Evolutionary conservation across 2,888 invertebrate species (phyloP).

Genomic region (Drosophila demipolita): DNA sequence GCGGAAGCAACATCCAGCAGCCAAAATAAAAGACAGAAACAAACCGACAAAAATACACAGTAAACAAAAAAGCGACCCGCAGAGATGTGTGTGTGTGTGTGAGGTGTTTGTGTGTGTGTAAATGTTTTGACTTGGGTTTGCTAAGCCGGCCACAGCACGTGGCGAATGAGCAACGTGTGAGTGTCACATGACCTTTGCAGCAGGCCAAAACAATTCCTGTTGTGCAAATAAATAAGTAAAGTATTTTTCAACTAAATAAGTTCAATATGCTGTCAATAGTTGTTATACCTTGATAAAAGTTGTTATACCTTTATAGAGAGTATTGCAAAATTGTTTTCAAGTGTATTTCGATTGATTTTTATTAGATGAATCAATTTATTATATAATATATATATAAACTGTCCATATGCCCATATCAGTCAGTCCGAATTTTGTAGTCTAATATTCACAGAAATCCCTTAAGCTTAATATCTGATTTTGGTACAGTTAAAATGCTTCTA

Average conservation of each 20-base stretch:
- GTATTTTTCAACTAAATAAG: slow-evolving; percentile 41
- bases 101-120: slow-evolving; percentile 12
- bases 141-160: slow-evolving; percentile 47
- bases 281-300: slow-evolving; percentile 10
- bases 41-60: slow-evolving; percentile 40
- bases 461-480: background rate
- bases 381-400: too few species aligned
- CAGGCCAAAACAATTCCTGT: slow-evolving; percentile 27
- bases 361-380: too few species aligned
- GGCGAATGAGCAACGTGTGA: slow-evolving; percentile 46
- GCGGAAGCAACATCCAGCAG: slow-evolving; percentile 36
- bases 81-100: slow-evolving; percentile 16
- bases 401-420: background rate
- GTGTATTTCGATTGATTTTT: too few species aligned
- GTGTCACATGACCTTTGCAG: slow-evolving; percentile 54
- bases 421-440: background rate
- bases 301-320: background rate
- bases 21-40: slow-evolving; percentile 21
- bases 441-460: background rate
- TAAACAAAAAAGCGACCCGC: slow-evolving; percentile 18
- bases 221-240: slow-evolving; percentile 30
- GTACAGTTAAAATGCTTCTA: background rate
- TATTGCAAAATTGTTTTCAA: background rate
- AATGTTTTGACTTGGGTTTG: slow-evolving; percentile 44
- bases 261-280: slow-evolving; percentile 47